Conservation (phyloP, 2,797 vertebrate species). For the Bradypodion ventrale region DNA sequence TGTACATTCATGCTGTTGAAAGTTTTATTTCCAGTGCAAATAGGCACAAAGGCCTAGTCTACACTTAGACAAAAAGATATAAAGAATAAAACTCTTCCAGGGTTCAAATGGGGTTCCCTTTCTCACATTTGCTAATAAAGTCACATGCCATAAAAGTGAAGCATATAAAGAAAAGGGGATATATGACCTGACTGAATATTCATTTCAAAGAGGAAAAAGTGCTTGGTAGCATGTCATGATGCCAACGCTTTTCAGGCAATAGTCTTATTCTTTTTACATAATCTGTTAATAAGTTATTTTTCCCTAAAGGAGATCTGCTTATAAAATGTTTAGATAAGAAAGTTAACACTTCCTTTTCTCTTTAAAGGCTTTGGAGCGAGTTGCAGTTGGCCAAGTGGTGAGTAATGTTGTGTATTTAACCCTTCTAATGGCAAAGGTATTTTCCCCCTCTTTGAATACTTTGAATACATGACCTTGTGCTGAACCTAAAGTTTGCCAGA, state of each 20-base stretch:
- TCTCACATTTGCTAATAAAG: not conserved
- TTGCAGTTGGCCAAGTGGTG: conserved; percentile 82
- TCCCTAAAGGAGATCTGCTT: conserved; percentile 65
- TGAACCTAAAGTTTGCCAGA: conserved; percentile 70
- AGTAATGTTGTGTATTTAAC: conserved; percentile 76
- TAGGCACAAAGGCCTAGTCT: not conserved
- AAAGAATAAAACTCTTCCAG: not conserved
- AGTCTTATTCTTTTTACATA: conserved; percentile 60
- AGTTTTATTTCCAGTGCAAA: not conserved
- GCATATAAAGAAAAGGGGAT: not conserved
- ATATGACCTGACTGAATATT: too few relatives aligned
- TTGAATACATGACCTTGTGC: conserved; percentile 70
- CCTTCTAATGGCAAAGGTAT: conserved; percentile 54
- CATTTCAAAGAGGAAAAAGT: too few relatives aligned
- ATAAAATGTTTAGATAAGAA: conserved; percentile 68
- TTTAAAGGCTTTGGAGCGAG: conserved; percentile 81
- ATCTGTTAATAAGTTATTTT: conserved; percentile 70
- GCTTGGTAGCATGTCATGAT: conserved; percentile 54
- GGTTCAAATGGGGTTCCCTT: not conserved
- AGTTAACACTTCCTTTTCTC: conserved; percentile 71
- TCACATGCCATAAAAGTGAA: not conserved
- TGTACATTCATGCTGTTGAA: not conserved
- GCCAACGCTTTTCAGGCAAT: conserved; percentile 66
- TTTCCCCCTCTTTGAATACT: conserved; percentile 62
- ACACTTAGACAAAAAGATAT: not conserved